Evolutionary conservation across 2,888 invertebrate genomes (phyloP).

Genomic region (Macaria notata): DNA sequence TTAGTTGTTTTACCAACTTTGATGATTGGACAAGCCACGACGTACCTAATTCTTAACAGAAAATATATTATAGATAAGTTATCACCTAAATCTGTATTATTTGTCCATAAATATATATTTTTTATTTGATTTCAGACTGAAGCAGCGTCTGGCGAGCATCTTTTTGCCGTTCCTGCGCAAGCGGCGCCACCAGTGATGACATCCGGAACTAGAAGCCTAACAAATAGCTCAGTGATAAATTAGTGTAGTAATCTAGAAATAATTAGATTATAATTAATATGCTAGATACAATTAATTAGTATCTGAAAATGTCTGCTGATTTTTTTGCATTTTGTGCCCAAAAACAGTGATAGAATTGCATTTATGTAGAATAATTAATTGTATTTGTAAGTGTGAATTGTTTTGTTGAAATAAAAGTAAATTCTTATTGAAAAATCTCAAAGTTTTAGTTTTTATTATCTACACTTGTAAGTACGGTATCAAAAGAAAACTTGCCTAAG

Average conservation of each 20-base stretch:
- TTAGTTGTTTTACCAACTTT: too few relatives aligned
- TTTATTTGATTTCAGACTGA: conserved; percentile 62
- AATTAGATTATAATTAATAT: not conserved
- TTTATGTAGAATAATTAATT: conserved; percentile 59
- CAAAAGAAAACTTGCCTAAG: too few relatives aligned
- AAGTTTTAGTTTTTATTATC: conserved; percentile 29
- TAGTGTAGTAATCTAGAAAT: not conserved
- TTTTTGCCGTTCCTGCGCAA: conserved; percentile 77
- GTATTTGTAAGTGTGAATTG: conserved; percentile 58
- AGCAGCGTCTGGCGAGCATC: conserved; percentile 75
- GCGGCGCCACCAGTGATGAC: conserved; percentile 60
- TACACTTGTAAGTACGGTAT: not conserved
- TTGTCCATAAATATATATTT: too few relatives aligned
- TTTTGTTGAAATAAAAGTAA: conserved; percentile 77
- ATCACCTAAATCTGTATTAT: too few relatives aligned
- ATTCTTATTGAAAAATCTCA: conserved; percentile 79
- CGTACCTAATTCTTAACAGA: too few relatives aligned
- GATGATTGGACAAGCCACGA: too few relatives aligned
- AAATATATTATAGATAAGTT: too few relatives aligned
- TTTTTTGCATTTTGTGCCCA: not conserved
- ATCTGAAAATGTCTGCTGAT: not conserved
- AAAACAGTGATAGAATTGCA: conserved; percentile 55
- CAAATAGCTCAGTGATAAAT: conserved; percentile 6
- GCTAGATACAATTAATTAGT: conserved; percentile 1
- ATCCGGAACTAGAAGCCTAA: conserved; percentile 23